These are phyloP conservation scores for Meteorus colon DNA, from an alignment of 2,888 invertebrate genomes.

Conservation along the genomic window DNA sequence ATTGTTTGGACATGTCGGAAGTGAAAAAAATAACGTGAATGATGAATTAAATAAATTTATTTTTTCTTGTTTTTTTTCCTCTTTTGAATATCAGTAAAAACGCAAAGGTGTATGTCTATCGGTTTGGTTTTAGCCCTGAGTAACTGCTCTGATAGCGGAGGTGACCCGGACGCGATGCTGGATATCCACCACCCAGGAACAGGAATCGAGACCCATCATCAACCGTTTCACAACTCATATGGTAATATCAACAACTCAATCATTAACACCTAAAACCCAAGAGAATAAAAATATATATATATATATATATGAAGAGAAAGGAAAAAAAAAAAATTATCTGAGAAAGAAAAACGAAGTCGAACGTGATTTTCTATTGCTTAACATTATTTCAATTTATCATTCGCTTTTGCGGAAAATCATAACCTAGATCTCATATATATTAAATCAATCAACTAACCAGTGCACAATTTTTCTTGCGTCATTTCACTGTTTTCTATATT, in stretches of 20 bases:
- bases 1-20: background rate
- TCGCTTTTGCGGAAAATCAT: background rate
- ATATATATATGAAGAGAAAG: slow-evolving; percentile 26
- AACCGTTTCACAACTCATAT: slow-evolving; percentile 74
- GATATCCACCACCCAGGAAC: slow-evolving; percentile 72
- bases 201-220: slow-evolving; percentile 72
- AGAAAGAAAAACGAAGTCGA: slow-evolving; percentile 43
- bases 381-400: background rate
- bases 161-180: slow-evolving; percentile 72
- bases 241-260: slow-evolving; percentile 67
- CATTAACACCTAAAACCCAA: slow-evolving; percentile 52
- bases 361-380: slow-evolving; percentile 36
- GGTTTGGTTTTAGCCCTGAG: slow-evolving; percentile 74
- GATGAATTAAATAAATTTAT: slow-evolving; percentile 50
- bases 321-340: slow-evolving; percentile 20
- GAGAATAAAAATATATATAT: slow-evolving; percentile 33
- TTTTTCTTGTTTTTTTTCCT: background rate
- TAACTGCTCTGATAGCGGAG: slow-evolving; percentile 73
- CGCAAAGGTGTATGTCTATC: slow-evolving; percentile 72
- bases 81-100: slow-evolving; percentile 59
- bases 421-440: background rate
- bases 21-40: slow-evolving; percentile 50
- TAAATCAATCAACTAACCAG: background rate
- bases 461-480: slow-evolving; percentile 9
- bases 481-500: background rate